Percentiles rank a stretch among this genome's conserved stretches.
Conservation (phyloP, 2,888 invertebrate genomes). For the Tribolium freemani region DNA sequence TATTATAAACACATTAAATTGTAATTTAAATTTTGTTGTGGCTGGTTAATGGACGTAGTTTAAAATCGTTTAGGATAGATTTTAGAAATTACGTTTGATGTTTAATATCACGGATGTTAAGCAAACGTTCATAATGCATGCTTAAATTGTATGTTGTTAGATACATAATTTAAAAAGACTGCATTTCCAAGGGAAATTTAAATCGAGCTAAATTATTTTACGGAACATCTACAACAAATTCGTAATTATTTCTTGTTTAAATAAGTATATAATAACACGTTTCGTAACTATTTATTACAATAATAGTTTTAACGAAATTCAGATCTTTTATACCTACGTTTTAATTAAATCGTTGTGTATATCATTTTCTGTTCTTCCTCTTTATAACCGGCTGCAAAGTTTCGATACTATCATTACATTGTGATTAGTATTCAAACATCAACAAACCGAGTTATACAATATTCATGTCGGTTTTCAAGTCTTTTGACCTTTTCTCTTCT, state of each 20-base stretch:
- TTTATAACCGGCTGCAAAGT: not conserved
- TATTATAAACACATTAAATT: conserved; percentile 46
- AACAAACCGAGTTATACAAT: conserved; percentile 7
- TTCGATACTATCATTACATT: conserved; percentile 10
- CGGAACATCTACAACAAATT: not conserved
- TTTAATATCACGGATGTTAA: conserved; percentile 50
- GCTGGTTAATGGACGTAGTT: conserved; percentile 49
- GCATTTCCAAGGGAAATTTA: conserved; percentile 21
- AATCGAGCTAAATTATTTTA: conserved; percentile 33
- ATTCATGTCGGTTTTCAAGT: conserved; percentile 17
- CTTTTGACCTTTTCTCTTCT: conserved; percentile 3
- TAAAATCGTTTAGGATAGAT: conserved; percentile 51
- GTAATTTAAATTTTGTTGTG: conserved; percentile 44
- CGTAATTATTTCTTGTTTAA: conserved; percentile 28
- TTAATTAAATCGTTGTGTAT: conserved; percentile 19
- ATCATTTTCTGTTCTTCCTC: not conserved
- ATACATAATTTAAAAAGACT: conserved; percentile 34
- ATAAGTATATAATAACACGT: conserved; percentile 10
- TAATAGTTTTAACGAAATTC: not conserved
- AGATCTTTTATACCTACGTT: not conserved
- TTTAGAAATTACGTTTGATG: conserved; percentile 53
- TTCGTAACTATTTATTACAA: conserved; percentile 9
- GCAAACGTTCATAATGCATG: conserved; percentile 35
- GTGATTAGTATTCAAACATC: conserved; percentile 10
- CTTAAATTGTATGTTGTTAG: conserved; percentile 37